These are phyloP conservation scores for Pogonomyrmex barbatus DNA, from an alignment of 1,140 invertebrate genomes.

Conservation along the genomic window DNA sequence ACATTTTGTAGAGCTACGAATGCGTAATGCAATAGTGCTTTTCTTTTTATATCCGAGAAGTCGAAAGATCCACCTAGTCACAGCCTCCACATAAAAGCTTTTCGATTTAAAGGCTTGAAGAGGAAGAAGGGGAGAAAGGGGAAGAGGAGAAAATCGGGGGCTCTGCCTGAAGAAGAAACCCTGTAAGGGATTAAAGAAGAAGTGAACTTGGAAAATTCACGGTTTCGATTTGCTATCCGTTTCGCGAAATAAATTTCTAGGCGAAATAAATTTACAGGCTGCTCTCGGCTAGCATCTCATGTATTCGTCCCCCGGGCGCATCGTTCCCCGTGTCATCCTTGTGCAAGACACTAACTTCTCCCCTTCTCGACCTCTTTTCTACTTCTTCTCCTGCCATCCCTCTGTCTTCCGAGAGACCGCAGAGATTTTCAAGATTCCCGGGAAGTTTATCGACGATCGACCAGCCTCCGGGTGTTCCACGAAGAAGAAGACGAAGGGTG, in stretches of 20 bases:
- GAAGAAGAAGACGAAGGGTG: constrained; percentile 33
- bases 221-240: constrained; percentile 38
- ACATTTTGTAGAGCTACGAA: background rate
- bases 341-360: constrained; percentile 40
- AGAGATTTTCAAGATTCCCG: constrained; percentile 33
- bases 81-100: constrained; percentile 42
- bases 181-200: constrained; percentile 59
- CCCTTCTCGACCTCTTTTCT: background rate
- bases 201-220: constrained; percentile 56
- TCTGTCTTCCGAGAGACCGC: constrained; percentile 4
- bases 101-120: constrained; percentile 13
- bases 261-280: constrained; percentile 46
- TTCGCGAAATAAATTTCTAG: constrained; percentile 62
- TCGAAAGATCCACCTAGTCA: background rate
- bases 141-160: background rate
- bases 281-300: constrained; percentile 15
- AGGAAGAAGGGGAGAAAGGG: background rate
- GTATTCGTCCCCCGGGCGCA: constrained; percentile 44
- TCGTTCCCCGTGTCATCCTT: constrained; percentile 55
- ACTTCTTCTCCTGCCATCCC: background rate
- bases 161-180: constrained; percentile 15
- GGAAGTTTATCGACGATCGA: constrained; percentile 67
- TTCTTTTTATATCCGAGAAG: background rate
- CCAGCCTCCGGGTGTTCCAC: constrained; percentile 36
- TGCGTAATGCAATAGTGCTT: constrained; percentile 6